Evolutionary conservation across 2,888 invertebrate species (phyloP).

Genomic region (Prenolepis imparis): DNA sequence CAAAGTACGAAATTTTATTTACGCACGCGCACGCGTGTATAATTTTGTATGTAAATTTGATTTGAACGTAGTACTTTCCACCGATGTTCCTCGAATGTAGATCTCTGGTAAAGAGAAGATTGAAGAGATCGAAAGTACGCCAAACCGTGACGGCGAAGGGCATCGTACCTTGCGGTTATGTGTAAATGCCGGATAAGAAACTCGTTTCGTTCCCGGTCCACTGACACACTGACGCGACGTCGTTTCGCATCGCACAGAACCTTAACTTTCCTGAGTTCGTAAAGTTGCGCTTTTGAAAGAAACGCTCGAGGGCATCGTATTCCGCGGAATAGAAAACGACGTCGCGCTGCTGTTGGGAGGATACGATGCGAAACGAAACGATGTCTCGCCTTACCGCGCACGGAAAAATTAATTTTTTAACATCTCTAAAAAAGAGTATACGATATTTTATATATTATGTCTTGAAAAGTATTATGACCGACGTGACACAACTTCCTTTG

Average conservation of each 20-base stretch:
- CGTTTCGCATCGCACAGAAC: constrained; percentile 52
- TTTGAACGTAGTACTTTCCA: neutral
- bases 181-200: constrained; percentile 73
- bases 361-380: constrained; percentile 43
- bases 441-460: constrained; percentile 38
- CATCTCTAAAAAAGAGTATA: constrained; percentile 43
- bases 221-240: constrained; percentile 77
- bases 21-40: neutral
- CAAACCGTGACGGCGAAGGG: constrained; percentile 61
- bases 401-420: constrained; percentile 64
- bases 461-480: constrained; percentile 29
- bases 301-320: constrained; percentile 45
- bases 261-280: constrained; percentile 73
- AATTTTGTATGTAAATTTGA: neutral
- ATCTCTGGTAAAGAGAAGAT: neutral
- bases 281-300: constrained; percentile 65
- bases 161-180: constrained; percentile 62
- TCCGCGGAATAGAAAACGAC: constrained; percentile 50
- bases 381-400: constrained; percentile 44
- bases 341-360: constrained; percentile 1
- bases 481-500: constrained; percentile 30
- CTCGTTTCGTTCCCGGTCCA: constrained; percentile 75
- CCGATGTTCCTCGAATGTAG: neutral
- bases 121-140: constrained; percentile 28
- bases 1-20: neutral